phyloP scores from a whole-genome alignment of 1,140 invertebrate species.

The Drosophila insularis region DNA sequence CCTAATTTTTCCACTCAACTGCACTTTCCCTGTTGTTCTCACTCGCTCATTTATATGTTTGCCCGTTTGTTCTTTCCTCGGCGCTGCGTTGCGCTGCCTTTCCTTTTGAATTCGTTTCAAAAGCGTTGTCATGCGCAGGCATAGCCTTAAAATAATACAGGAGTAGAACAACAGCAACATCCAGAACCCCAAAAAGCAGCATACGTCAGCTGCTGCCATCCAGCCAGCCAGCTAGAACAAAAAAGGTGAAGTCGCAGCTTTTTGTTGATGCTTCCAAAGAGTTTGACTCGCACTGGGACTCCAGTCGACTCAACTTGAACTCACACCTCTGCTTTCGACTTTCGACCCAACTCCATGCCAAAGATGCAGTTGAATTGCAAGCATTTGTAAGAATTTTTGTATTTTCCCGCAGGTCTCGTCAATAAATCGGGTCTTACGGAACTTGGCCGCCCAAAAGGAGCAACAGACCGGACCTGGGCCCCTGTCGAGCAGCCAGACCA shows the following conservation, averaged over 20 bases:
- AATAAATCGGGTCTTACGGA: constrained; percentile 98
- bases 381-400: not conserved
- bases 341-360: not conserved
- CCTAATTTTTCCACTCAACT: constrained; percentile 79
- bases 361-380: not conserved
- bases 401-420: constrained; percentile 92
- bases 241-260: constrained; percentile 11
- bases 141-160: constrained; percentile 51
- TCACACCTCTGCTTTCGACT: not conserved
- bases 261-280: constrained; percentile 10
- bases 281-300: constrained; percentile 3
- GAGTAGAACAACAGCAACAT: constrained; percentile 35
- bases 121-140: constrained; percentile 69
- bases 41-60: constrained; percentile 64
- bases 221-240: not conserved
- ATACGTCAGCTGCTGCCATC: constrained; percentile 28
- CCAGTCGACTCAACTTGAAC: constrained; percentile 1
- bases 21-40: constrained; percentile 65
- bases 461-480: constrained; percentile 83
- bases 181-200: constrained; percentile 17
- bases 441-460: constrained; percentile 95
- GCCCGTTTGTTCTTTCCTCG: constrained; percentile 43
- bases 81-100: constrained; percentile 28
- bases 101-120: constrained; percentile 66
- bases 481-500: not conserved